phyloP scores from a whole-genome alignment of 2,888 invertebrate species.

The Gisinianus flammeolus region DNA sequence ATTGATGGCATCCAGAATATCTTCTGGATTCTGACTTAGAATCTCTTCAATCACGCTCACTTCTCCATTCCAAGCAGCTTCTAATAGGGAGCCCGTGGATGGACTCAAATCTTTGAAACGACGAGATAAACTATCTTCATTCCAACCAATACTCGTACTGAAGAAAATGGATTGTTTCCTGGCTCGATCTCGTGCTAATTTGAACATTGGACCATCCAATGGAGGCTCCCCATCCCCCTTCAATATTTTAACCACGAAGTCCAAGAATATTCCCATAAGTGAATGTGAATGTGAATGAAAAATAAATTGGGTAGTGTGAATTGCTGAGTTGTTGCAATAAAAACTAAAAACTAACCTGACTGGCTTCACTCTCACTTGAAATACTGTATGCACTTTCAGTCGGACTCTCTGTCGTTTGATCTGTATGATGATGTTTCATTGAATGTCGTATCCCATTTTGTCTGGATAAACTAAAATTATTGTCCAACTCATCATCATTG shows the following conservation, averaged over 20 bases:
- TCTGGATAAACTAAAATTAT: conserved; percentile 28
- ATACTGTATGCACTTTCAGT: conserved; percentile 43
- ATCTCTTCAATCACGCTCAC: conserved; percentile 37
- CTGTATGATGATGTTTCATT: neutral
- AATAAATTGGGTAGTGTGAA: neutral
- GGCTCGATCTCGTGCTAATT: neutral
- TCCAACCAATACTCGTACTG: conserved; percentile 50
- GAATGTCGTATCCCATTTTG: conserved; percentile 38
- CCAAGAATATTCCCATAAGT: neutral
- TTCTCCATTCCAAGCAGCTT: conserved; percentile 54
- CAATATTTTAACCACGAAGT: neutral
- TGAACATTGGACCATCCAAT: neutral
- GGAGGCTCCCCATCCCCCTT: conserved; percentile 16
- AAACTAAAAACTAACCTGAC: conserved; percentile 44
- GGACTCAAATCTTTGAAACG: conserved; percentile 48
- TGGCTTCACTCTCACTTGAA: conserved; percentile 54
- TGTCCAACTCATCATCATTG: too few species aligned
- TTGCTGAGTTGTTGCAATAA: neutral
- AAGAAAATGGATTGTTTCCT: conserved; percentile 52
- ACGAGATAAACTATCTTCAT: conserved; percentile 43
- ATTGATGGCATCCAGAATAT: conserved; percentile 14
- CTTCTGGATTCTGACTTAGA: conserved; percentile 26
- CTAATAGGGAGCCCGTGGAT: conserved; percentile 44
- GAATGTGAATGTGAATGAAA: neutral
- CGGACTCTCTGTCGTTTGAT: neutral